Percentiles rank a stretch among this genome's conserved stretches.
Evolutionary conservation across 2,113 vertebrate genomes (phyloP).

Genomic region (Scomber colias): DNA sequence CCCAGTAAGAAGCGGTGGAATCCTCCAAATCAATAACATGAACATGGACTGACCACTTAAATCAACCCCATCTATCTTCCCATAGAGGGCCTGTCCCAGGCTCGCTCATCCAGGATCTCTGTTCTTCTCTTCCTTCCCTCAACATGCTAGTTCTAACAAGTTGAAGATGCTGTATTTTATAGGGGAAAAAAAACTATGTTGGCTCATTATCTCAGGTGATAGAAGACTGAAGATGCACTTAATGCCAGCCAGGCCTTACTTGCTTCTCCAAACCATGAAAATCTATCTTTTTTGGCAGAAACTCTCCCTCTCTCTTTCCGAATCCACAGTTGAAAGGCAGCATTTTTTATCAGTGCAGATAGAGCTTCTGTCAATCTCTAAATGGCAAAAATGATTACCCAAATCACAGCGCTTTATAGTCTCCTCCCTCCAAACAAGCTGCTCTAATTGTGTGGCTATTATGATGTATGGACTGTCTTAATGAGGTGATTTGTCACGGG

Average conservation of each 20-base stretch:
- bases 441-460: conserved; percentile 71
- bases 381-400: conserved; percentile 70
- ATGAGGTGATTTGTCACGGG: conserved; percentile 76
- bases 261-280: conserved; percentile 24
- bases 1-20: conserved; percentile 70
- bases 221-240: not conserved
- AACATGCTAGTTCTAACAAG: conserved; percentile 17
- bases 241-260: not conserved
- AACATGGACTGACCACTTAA: conserved; percentile 83
- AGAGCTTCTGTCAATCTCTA: conserved; percentile 63
- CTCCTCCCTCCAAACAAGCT: conserved; percentile 71
- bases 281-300: not conserved
- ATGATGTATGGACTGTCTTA: conserved; percentile 77
- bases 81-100: conserved; percentile 43
- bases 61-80: conserved; percentile 79
- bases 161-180: not conserved
- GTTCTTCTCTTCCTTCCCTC: conserved; percentile 29
- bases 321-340: conserved; percentile 7
- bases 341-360: conserved; percentile 29
- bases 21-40: conserved; percentile 82
- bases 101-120: conserved; percentile 50
- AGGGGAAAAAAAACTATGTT: not conserved
- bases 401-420: conserved; percentile 69
- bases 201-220: not conserved
- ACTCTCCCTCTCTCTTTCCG: not conserved